phyloP scores from a whole-genome alignment of 2,797 vertebrate genomes.

The Sebastes nivosus region DNA sequence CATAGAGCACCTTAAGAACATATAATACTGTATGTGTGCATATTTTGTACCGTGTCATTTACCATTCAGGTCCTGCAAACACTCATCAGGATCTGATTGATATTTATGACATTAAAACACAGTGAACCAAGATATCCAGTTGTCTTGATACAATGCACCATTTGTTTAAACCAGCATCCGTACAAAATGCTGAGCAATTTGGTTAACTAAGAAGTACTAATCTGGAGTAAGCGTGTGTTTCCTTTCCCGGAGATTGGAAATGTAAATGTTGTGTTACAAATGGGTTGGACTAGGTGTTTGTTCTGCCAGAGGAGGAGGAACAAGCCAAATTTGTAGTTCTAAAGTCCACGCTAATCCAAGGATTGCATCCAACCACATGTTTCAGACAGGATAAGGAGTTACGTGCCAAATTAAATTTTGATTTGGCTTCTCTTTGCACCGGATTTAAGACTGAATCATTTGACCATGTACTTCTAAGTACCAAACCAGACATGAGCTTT shows the following conservation, averaged over 20 bases:
- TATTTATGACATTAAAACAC: too few relatives aligned
- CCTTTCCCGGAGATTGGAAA: slow-evolving; percentile 67
- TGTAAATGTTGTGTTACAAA: slow-evolving; percentile 66
- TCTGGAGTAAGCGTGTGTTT: slow-evolving; percentile 61
- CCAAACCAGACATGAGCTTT: slow-evolving; percentile 79
- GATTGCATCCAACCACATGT: slow-evolving; percentile 80
- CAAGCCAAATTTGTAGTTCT: slow-evolving; percentile 71
- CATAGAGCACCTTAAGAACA: too few relatives aligned
- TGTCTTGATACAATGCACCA: background rate
- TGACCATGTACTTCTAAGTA: slow-evolving; percentile 80
- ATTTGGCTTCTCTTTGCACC: slow-evolving; percentile 72
- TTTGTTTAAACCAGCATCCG: background rate
- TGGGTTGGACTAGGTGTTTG: slow-evolving; percentile 64
- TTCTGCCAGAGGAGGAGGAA: slow-evolving; percentile 59
- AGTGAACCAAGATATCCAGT: background rate
- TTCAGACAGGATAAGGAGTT: slow-evolving; percentile 76
- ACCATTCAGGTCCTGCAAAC: too few relatives aligned
- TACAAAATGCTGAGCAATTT: slow-evolving; percentile 48
- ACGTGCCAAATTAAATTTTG: slow-evolving; percentile 81
- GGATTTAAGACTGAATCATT: slow-evolving; percentile 76
- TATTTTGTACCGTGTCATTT: too few relatives aligned
- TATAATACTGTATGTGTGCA: too few relatives aligned
- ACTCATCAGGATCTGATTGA: too few relatives aligned
- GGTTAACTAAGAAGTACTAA: slow-evolving; percentile 73
- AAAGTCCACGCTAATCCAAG: slow-evolving; percentile 80